Conservation (phyloP, 2,113 vertebrate species). For the Campylomormyrus tamandua region DNA sequence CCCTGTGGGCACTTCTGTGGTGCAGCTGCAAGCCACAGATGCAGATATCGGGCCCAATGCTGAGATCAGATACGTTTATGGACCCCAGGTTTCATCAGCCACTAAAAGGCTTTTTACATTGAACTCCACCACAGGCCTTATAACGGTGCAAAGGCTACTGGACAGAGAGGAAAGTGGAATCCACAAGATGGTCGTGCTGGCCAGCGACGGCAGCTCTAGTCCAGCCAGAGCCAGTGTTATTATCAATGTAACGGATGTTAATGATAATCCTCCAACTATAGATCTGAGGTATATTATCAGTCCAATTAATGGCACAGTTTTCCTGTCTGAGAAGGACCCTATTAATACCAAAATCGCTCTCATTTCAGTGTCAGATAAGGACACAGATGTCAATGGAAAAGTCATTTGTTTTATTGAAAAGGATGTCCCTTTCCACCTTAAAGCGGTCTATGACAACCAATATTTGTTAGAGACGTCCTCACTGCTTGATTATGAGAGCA, state of each 20-base stretch:
- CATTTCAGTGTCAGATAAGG: constrained; percentile 96
- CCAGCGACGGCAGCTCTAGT: constrained; percentile 94
- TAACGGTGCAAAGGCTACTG: constrained; percentile 89
- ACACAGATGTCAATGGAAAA: constrained; percentile 97
- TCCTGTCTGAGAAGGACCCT: constrained; percentile 97
- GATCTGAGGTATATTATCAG: constrained; percentile 98
- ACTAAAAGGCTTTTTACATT: constrained; percentile 96
- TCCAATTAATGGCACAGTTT: constrained; percentile 96
- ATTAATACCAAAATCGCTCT: constrained; percentile 97
- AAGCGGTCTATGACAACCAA: constrained; percentile 97
- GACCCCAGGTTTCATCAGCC: constrained; percentile 84
- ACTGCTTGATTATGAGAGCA: constrained; percentile 93
- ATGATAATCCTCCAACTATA: constrained; percentile 97
- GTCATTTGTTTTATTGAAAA: constrained; percentile 98
- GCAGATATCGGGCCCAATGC: constrained; percentile 93
- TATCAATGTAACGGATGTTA: constrained; percentile 97
- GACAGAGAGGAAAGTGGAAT: constrained; percentile 93
- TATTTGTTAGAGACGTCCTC: constrained; percentile 95
- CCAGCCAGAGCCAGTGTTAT: constrained; percentile 86
- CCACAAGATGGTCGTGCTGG: constrained; percentile 92
- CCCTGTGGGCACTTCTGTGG: constrained; percentile 85
- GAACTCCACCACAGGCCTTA: constrained; percentile 86
- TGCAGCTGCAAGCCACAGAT: constrained; percentile 92
- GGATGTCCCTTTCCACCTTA: constrained; percentile 94
- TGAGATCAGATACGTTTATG: constrained; percentile 92